Evolutionary conservation across 2,888 invertebrate species (phyloP).

Genomic region (Sycophila texana): DNA sequence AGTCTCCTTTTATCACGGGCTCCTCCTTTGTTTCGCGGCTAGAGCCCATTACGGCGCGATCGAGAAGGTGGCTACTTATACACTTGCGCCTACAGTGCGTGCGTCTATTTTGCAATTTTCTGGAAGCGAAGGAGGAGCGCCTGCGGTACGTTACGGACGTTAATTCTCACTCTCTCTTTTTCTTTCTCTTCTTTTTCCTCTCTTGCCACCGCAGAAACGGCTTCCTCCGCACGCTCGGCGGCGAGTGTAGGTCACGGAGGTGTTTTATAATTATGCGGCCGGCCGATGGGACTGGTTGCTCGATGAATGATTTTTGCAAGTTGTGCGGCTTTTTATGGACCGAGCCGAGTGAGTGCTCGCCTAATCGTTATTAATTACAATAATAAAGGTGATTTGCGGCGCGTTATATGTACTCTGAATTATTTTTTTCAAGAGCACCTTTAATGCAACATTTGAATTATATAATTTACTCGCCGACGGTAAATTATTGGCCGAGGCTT

Average conservation of each 20-base stretch:
- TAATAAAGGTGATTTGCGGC: too few species aligned
- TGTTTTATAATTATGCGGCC: constrained; percentile 1
- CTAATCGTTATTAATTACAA: background rate
- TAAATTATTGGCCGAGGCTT: too few species aligned
- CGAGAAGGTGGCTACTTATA: background rate
- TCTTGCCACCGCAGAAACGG: background rate
- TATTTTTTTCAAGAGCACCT: too few species aligned
- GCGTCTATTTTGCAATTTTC: constrained; percentile 25
- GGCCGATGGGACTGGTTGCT: background rate
- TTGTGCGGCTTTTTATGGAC: background rate
- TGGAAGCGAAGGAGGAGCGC: constrained; percentile 5
- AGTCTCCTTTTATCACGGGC: background rate
- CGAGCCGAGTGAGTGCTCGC: background rate
- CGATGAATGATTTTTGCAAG: constrained; percentile 19
- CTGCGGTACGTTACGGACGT: constrained; percentile 25
- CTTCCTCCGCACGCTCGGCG: background rate
- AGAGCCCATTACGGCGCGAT: background rate
- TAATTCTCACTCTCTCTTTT: constrained; percentile 31
- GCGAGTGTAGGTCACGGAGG: constrained; percentile 11
- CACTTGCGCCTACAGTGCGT: background rate
- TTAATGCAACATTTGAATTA: too few species aligned
- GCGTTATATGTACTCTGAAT: too few species aligned
- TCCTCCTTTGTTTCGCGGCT: background rate
- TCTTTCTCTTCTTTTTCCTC: background rate
- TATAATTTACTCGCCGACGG: too few species aligned